A percentile compares a stretch with the other conserved stretches of the same genome.
phyloP scores from a whole-genome alignment of 1,140 invertebrate species.

The Lepidurus arcticus region DNA sequence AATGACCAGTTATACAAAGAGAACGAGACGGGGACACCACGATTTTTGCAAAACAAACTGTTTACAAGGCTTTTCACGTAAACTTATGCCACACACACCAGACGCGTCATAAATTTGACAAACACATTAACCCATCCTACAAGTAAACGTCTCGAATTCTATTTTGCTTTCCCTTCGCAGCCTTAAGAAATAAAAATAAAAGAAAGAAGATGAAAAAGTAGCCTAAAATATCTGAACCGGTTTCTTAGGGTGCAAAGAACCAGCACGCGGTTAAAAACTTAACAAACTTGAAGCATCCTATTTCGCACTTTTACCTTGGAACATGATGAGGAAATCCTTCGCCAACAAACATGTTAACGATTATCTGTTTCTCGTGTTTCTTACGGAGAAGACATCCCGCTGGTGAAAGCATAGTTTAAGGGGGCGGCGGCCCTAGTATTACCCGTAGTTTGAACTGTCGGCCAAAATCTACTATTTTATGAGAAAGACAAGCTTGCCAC shows the following conservation, averaged over 20 bases:
- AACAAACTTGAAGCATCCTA: background rate
- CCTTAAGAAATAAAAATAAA: background rate
- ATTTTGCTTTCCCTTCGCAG: background rate
- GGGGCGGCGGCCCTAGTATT: constrained; percentile 12
- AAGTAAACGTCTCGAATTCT: background rate
- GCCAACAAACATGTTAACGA: background rate
- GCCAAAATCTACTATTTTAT: background rate
- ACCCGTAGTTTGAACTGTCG: background rate
- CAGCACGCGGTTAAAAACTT: background rate
- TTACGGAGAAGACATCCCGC: background rate
- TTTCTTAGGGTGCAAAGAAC: background rate
- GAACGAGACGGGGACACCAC: background rate
- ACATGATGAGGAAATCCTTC: background rate
- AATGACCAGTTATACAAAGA: background rate
- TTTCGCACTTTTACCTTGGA: constrained; percentile 4
- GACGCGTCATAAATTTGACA: background rate
- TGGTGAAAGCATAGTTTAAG: background rate
- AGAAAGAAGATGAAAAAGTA: background rate
- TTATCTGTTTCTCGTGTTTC: constrained; percentile 16
- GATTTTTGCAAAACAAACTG: background rate
- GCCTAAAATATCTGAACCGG: background rate
- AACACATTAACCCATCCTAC: background rate
- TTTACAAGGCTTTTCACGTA: background rate
- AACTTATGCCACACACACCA: background rate
- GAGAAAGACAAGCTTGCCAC: background rate